Evolutionary conservation across 2,797 vertebrate species (phyloP).

Genomic region (Meriones psammophilus): DNA sequence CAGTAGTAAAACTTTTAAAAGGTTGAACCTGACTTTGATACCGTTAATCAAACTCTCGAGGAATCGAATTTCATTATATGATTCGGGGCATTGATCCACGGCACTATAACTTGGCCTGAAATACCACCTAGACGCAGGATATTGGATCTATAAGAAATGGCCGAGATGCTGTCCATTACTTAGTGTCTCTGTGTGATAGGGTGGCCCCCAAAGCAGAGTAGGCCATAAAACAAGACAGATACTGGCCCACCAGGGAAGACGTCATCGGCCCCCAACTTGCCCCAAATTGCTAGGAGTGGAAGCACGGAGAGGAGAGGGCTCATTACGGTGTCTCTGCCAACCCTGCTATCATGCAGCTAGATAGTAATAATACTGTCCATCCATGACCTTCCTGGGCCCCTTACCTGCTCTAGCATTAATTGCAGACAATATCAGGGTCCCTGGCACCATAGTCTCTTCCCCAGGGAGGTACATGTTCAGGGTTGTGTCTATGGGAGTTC

Average conservation of each 20-base stretch:
- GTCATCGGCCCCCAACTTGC: conserved; percentile 19
- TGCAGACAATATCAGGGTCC: not conserved
- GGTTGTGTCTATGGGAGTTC: not conserved
- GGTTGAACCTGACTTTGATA: conserved; percentile 86
- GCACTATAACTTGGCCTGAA: conserved; percentile 81
- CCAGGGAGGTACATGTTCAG: not conserved
- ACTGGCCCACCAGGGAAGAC: conserved; percentile 13
- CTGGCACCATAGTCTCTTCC: not conserved
- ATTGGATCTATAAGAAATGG: conserved; percentile 66
- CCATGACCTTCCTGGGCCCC: not conserved
- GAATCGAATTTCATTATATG: conserved; percentile 81
- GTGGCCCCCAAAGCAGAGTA: not conserved
- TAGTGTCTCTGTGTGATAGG: not conserved
- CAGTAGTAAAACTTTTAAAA: conserved; percentile 88
- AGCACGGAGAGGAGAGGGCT: not conserved
- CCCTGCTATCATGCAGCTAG: not conserved
- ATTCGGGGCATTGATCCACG: conserved; percentile 78
- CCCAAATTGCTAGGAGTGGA: conserved; percentile 52
- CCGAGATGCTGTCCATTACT: not conserved
- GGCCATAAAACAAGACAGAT: conserved; percentile 38
- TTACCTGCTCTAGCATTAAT: conserved; percentile 29
- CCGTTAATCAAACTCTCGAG: conserved; percentile 86
- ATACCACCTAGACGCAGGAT: conserved; percentile 57
- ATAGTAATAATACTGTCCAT: not conserved
- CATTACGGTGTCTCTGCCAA: not conserved